Evolutionary conservation across 2,888 invertebrate species (phyloP).

Genomic region (Mythimna albipuncta): DNA sequence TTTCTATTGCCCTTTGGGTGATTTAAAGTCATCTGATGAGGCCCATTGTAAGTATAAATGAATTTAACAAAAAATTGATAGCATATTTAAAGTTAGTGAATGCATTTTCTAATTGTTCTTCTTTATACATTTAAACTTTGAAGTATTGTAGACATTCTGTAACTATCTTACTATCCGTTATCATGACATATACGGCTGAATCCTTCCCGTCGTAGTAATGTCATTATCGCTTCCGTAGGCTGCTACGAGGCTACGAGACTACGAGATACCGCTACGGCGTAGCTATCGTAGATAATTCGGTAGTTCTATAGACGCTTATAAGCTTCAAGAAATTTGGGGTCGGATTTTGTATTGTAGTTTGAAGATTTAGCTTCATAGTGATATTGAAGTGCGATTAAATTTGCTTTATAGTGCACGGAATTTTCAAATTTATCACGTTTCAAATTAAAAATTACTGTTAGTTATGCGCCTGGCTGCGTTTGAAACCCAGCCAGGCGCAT

Average conservation of each 20-base stretch:
- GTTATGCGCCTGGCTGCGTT: too few relatives aligned
- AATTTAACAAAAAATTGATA: too few relatives aligned
- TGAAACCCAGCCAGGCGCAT: too few relatives aligned
- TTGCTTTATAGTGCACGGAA: too few relatives aligned
- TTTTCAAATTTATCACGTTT: too few relatives aligned
- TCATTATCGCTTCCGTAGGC: constrained; percentile 60
- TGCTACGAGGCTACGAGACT: constrained; percentile 57
- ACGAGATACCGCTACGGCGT: constrained; percentile 62
- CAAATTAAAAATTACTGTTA: too few relatives aligned
- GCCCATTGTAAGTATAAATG: too few relatives aligned
- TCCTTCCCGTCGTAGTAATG: constrained; percentile 52
- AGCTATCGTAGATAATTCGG: constrained; percentile 53
- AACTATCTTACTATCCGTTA: neutral
- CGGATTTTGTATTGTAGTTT: constrained; percentile 22
- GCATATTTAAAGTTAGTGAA: too few relatives aligned
- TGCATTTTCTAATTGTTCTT: too few relatives aligned
- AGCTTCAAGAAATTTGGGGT: constrained; percentile 39
- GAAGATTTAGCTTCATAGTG: neutral
- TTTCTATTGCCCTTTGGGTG: too few relatives aligned
- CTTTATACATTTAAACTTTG: neutral
- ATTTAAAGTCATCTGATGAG: too few relatives aligned
- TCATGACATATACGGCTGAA: constrained; percentile 42
- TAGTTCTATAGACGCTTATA: constrained; percentile 41
- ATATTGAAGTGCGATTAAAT: neutral
- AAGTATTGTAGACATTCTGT: constrained; percentile 23